These are phyloP conservation scores for Pantherophis vulpinus DNA, from an alignment of 2,797 vertebrate species.

Conservation along the genomic window DNA sequence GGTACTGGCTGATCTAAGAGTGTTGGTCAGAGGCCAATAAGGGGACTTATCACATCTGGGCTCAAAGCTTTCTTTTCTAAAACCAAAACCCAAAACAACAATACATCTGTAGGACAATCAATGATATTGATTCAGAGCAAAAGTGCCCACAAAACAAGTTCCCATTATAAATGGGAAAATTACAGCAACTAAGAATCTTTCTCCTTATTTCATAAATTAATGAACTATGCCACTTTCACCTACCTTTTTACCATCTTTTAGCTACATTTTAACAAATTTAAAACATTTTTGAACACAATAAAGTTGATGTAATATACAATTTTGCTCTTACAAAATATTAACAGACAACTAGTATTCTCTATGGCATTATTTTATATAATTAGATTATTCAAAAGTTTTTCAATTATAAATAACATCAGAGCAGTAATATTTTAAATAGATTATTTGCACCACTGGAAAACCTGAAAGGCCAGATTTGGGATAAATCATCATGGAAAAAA, in stretches of 20 bases:
- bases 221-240: background rate
- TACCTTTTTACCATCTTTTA: background rate
- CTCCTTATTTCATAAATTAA: background rate
- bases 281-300: background rate
- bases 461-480: background rate
- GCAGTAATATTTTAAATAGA: background rate
- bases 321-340: background rate
- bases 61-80: slow-evolving; percentile 17
- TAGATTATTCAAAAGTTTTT: background rate
- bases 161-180: background rate
- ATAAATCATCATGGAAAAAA: background rate
- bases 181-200: background rate
- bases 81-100: slow-evolving; percentile 4
- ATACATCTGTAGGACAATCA: background rate
- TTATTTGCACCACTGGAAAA: background rate
- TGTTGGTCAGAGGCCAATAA: slow-evolving; percentile 26
- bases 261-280: background rate
- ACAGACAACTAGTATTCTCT: background rate
- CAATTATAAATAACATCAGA: background rate
- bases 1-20: slow-evolving; percentile 23
- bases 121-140: background rate
- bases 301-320: background rate
- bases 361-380: background rate
- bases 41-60: slow-evolving; percentile 26
- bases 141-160: background rate